Evolutionary conservation across 1,140 invertebrate species (phyloP).

Genomic region (Hesperophylax magnus): DNA sequence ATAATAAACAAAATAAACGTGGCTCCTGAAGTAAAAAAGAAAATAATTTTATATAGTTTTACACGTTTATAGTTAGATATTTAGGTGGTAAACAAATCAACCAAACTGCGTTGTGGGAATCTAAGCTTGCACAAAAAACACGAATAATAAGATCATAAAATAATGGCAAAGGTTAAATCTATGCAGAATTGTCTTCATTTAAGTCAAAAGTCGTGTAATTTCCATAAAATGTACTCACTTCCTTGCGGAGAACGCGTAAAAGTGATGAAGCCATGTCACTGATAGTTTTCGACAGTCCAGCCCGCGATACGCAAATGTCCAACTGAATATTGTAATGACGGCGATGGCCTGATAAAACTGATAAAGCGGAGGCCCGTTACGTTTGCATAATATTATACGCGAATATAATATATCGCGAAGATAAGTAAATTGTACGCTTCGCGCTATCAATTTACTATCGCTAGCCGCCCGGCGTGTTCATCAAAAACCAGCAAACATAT

Average conservation of each 20-base stretch:
- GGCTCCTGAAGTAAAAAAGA: no score
- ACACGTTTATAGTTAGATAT: no score
- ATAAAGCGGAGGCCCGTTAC: constrained; percentile 15
- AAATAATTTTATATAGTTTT: no score
- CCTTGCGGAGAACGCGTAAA: constrained; percentile 47
- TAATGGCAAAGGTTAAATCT: no score
- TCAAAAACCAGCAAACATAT: not conserved
- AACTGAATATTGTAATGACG: constrained; percentile 34
- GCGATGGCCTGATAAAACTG: no score
- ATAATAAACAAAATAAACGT: no score
- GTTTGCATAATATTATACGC: constrained; percentile 33
- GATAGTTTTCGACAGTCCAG: constrained; percentile 12
- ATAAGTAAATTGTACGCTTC: constrained; percentile 7
- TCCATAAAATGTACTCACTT: constrained; percentile 46
- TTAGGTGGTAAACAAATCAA: no score
- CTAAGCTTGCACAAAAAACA: no score
- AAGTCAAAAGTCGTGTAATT: no score
- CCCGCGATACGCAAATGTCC: constrained; percentile 25
- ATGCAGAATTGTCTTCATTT: no score
- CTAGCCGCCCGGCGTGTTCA: not conserved
- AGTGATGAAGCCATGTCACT: constrained; percentile 53
- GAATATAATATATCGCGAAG: constrained; percentile 7
- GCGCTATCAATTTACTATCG: constrained; percentile 18
- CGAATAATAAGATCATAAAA: no score
- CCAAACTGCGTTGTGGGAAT: no score